Base-by-base conservation (phyloP, 2,888 invertebrate species). In the Spodoptera exigua region DNA sequence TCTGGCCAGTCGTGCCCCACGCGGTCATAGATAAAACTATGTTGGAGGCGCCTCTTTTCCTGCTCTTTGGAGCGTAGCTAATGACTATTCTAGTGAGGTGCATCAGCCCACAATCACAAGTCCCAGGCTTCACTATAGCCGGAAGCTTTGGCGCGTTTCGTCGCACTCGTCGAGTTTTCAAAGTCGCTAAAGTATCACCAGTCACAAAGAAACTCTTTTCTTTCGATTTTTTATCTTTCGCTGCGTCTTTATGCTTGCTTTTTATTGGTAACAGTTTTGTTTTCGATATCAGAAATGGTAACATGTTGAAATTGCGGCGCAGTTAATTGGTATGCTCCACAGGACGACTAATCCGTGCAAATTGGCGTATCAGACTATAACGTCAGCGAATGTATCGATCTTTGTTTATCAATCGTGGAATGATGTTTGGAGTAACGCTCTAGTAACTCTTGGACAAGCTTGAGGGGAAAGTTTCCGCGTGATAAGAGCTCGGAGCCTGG, bases 231-330 rank as follows among this genome's bases (percentile, higher is more conserved):
- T 75, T 87, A 7, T 82, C 78, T 57, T 83, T 86, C 11, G 77
- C 62, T 9, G 78, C 72, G 34, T 84, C 79, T 60, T 83, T 89
- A 58, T 81, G 44, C 32, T 69, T 64, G 12, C 12, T 60, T 11
- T 44, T 89, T 14, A 83, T 74, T 37, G 91, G 85, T 17, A 92
- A 56, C 1, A 92, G 71, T 78, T 90, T 91, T 0, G 91, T 88
- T 78, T 92, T 91, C 0, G 92, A 91, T 78, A 92, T 86, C 34
- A 92, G 61, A 77, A 91, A 87, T n/a, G 93, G 93, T 45, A 93
- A 74, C 92, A 93, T 91, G 17, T 73, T 81, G 55, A n/a, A 16
- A 39, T 40, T 16, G 45, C 36, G 51, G 56, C 51, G 37, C 37
- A 45, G 27, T n/a, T 4, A 36, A 13, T 54, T 21, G 17, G 14